A percentile compares a stretch with the other conserved stretches of the same genome.
Conservation (phyloP, 2,797 vertebrate genomes). For the Setipinna tenuifilis region DNA sequence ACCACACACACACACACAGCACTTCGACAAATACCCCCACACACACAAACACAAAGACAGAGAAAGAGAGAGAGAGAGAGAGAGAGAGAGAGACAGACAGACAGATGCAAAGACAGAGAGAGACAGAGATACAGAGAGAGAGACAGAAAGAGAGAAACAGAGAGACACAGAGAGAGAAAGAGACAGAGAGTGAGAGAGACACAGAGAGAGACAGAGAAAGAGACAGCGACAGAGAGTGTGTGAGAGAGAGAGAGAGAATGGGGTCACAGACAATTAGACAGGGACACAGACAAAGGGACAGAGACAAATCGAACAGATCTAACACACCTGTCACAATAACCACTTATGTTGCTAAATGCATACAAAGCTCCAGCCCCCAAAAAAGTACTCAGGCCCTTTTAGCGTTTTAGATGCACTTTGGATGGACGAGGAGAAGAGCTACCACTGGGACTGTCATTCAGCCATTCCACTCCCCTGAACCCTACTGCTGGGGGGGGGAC, state of each 20-base stretch:
- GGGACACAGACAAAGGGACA: too few species aligned
- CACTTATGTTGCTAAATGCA: background rate
- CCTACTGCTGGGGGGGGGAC: background rate
- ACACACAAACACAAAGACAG: background rate
- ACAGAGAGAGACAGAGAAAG: background rate
- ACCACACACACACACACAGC: background rate
- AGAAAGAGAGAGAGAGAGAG: too few species aligned
- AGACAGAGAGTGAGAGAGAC: background rate
- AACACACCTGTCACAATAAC: background rate
- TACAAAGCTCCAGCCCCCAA: background rate
- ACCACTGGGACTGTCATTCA: background rate
- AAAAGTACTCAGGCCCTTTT: background rate
- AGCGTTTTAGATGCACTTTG: background rate
- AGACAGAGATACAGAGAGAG: too few species aligned
- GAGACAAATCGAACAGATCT: background rate
- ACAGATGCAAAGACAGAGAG: too few species aligned
- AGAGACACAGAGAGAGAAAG: background rate
- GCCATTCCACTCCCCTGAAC: background rate
- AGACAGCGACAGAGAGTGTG: too few species aligned
- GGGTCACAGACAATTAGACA: too few species aligned
- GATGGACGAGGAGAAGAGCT: background rate
- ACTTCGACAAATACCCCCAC: too few species aligned
- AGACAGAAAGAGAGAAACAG: background rate
- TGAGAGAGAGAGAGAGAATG: too few species aligned
- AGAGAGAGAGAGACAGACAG: too few species aligned